Evolutionary conservation across 2,113 vertebrate genomes (phyloP).

Genomic region (Leiothrix lutea): DNA sequence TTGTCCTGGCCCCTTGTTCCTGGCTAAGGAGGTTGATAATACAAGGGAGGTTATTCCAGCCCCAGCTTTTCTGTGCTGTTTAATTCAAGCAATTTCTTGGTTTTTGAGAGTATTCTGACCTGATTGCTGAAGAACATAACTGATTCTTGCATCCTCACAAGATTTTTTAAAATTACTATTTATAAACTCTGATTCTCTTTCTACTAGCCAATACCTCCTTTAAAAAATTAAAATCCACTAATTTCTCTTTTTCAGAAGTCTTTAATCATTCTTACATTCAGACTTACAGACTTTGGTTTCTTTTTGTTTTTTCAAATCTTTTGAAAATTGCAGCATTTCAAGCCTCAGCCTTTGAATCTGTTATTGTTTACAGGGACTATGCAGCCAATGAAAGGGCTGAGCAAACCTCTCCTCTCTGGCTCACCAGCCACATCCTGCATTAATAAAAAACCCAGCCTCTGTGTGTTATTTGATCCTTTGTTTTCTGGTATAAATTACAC

Average conservation of each 20-base stretch:
- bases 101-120: not conserved
- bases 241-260: not conserved
- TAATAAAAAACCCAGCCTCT: not conserved
- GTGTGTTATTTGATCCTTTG: not conserved
- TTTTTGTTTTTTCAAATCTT: not conserved
- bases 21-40: not conserved
- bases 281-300: not conserved
- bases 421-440: not conserved
- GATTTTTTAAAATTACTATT: not conserved
- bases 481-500: not conserved
- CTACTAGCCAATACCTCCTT: not conserved
- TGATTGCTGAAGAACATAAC: not conserved
- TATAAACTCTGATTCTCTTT: not conserved
- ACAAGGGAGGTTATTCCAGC: not conserved
- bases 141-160: not conserved
- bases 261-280: not conserved
- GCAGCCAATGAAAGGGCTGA: not conserved
- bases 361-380: not conserved
- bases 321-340: not conserved
- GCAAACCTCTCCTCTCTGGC: not conserved
- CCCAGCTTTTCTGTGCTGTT: not conserved
- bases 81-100: not conserved
- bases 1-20: not conserved
- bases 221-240: not conserved
- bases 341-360: not conserved